These are phyloP conservation scores for Ia io DNA, from an alignment of 2,113 vertebrate species.

Conservation along the genomic window DNA sequence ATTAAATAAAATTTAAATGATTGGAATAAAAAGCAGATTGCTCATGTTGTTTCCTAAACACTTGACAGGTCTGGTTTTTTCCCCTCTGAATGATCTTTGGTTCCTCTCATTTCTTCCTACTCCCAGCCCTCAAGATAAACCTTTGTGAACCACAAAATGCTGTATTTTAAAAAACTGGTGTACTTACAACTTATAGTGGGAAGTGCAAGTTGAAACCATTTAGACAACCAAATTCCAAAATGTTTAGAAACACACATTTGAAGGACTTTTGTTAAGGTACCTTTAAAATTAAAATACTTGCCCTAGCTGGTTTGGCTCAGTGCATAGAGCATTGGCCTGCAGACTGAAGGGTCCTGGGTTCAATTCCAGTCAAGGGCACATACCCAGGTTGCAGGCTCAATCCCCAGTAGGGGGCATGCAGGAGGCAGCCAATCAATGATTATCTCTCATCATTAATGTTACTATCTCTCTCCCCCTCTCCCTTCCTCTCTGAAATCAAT, in stretches of 20 bases:
- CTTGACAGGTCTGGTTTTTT: background rate
- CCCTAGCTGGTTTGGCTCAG: too few relatives aligned
- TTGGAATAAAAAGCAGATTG: background rate
- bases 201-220: background rate
- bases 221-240: background rate
- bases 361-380: too few relatives aligned
- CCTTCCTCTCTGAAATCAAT: too few relatives aligned
- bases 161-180: background rate
- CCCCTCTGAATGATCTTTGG: background rate
- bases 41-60: background rate
- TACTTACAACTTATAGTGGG: background rate
- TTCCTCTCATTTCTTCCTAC: background rate
- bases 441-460: too few relatives aligned
- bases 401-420: too few relatives aligned
- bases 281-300: too few relatives aligned
- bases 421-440: too few relatives aligned
- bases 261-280: background rate
- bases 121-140: background rate
- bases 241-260: slow-evolving; percentile 11
- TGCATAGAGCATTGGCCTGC: too few relatives aligned
- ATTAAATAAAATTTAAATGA: slow-evolving; percentile 19
- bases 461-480: too few relatives aligned
- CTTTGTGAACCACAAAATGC: background rate
- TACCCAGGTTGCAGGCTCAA: too few relatives aligned
- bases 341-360: too few relatives aligned